Conservation (phyloP, 1,140 invertebrate genomes). For the Ostrea edulis region DNA sequence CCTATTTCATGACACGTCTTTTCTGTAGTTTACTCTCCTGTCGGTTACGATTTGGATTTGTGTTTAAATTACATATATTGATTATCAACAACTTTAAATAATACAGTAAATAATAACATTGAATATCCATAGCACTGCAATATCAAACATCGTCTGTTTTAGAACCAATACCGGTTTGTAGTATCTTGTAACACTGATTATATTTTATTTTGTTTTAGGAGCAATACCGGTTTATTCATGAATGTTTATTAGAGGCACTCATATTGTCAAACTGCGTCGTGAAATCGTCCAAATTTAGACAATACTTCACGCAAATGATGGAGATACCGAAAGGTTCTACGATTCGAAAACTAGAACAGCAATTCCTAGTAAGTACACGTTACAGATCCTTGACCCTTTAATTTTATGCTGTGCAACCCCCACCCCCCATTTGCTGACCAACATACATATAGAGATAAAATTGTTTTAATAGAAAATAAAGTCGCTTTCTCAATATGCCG, state of each 20-base stretch:
- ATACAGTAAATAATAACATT: too few species aligned
- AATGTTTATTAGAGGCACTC: constrained; percentile 47
- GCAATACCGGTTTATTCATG: constrained; percentile 55
- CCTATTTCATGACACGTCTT: too few species aligned
- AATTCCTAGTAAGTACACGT: constrained; percentile 18
- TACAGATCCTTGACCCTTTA: too few species aligned
- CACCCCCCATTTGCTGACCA: background rate
- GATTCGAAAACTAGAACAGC: constrained; percentile 2
- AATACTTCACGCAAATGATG: constrained; percentile 33
- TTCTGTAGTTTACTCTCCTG: too few species aligned
- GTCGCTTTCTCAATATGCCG: background rate
- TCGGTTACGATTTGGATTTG: too few species aligned
- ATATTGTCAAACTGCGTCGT: background rate
- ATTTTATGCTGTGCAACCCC: too few species aligned
- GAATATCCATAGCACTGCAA: too few species aligned
- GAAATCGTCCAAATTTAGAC: constrained; percentile 4
- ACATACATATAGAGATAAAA: background rate
- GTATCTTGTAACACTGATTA: background rate
- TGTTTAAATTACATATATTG: too few species aligned
- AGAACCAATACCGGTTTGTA: background rate
- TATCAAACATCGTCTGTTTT: background rate
- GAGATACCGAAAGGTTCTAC: background rate
- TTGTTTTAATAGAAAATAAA: background rate
- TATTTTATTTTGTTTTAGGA: constrained; percentile 39
- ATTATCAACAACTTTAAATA: too few species aligned